A percentile compares a stretch with the other conserved stretches of the same genome.
Evolutionary conservation across 2,888 invertebrate species (phyloP).

Genomic region (Euplagia quadripunctaria): DNA sequence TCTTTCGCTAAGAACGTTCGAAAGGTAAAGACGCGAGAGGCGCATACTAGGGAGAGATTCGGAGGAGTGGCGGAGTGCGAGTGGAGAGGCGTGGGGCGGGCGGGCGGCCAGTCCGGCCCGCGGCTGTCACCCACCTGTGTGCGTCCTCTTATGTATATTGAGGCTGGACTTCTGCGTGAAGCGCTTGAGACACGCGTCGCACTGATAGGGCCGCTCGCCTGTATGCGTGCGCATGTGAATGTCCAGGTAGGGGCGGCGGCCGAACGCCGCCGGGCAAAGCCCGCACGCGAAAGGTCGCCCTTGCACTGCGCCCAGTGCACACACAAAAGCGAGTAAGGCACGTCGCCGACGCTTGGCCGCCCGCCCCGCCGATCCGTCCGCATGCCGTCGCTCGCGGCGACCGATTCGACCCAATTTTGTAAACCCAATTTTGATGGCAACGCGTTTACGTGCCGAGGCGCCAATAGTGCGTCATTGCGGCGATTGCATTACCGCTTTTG

Average conservation of each 20-base stretch:
- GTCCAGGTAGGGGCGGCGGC: constrained; percentile 84
- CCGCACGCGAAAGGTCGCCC: constrained; percentile 83
- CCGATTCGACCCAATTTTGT: constrained; percentile 64
- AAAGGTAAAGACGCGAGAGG: constrained; percentile 31
- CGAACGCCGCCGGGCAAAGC: constrained; percentile 83
- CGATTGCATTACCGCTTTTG: constrained; percentile 88
- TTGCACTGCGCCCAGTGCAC: constrained; percentile 86
- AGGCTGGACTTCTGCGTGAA: constrained; percentile 94
- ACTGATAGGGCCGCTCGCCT: constrained; percentile 90
- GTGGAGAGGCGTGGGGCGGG: constrained; percentile 66
- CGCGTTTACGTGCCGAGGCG: constrained; percentile 58
- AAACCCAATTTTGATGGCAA: constrained; percentile 71
- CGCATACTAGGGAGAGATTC: constrained; percentile 58
- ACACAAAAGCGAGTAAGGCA: constrained; percentile 88
- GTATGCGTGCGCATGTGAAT: constrained; percentile 86
- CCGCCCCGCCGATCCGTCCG: constrained; percentile 71
- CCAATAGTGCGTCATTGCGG: constrained; percentile 78
- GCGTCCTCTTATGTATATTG: constrained; percentile 93
- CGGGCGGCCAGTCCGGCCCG: constrained; percentile 82
- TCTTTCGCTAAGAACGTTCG: constrained; percentile 52
- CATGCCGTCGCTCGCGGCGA: constrained; percentile 52
- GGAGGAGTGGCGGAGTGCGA: constrained; percentile 66
- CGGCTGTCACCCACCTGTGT: constrained; percentile 89
- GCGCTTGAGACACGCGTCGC: constrained; percentile 92
- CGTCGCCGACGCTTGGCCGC: constrained; percentile 80